Evolutionary conservation across 2,113 vertebrate species (phyloP).

Genomic region (Dromas ardeola): DNA sequence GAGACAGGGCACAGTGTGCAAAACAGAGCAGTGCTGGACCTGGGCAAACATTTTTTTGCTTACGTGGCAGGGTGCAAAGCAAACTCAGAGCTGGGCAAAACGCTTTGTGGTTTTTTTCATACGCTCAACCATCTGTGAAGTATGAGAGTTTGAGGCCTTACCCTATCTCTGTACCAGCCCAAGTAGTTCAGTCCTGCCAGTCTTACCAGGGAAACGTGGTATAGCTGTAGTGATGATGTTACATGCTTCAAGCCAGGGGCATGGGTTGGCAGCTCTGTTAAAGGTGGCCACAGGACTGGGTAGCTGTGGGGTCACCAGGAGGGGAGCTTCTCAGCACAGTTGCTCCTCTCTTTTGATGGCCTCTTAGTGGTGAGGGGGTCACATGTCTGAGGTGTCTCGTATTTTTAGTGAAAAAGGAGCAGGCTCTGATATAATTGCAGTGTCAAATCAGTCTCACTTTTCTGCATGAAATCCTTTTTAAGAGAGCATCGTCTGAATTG

Average conservation of each 20-base stretch:
- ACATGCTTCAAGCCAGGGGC: neutral
- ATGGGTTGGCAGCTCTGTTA: neutral
- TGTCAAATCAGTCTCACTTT: neutral
- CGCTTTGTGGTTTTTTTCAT: neutral
- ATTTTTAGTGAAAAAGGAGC: neutral
- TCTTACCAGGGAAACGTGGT: neutral
- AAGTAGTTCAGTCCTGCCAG: neutral
- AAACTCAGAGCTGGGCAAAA: neutral
- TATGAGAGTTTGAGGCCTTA: neutral
- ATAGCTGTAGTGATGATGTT: neutral
- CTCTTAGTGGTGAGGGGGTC: neutral
- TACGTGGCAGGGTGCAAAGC: neutral
- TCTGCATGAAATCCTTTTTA: neutral
- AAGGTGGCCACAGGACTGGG: neutral
- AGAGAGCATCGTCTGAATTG: neutral
- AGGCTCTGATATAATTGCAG: neutral
- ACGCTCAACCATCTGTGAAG: neutral
- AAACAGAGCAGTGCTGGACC: neutral
- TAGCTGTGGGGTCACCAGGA: neutral
- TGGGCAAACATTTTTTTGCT: neutral
- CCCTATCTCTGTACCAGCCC: neutral
- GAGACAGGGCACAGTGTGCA: neutral
- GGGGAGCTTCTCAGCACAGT: neutral
- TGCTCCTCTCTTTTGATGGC: neutral
- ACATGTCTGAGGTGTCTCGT: neutral